phyloP scores from a whole-genome alignment of 2,113 vertebrate species.

The Raja brachyura region DNA sequence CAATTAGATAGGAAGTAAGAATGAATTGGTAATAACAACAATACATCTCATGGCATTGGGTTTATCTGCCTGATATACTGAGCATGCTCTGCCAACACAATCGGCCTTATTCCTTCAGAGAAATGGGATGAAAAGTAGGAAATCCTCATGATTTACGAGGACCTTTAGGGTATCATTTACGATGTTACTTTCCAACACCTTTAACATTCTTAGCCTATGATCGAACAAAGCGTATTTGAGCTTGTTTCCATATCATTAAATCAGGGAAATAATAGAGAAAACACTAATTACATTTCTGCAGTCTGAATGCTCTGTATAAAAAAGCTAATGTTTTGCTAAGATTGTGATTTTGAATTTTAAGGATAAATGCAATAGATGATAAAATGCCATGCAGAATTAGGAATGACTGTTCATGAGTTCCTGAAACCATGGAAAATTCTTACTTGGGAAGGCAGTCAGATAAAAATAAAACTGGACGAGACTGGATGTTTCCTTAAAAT shows the following conservation, averaged over 20 bases:
- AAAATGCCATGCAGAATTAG: not conserved
- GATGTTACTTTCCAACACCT: not conserved
- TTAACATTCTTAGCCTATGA: not conserved
- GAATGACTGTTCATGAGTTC: not conserved
- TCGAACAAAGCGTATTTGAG: not conserved
- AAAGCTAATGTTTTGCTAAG: not conserved
- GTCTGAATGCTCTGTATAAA: not conserved
- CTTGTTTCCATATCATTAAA: not conserved
- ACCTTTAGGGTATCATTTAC: not conserved
- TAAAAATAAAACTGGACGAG: not conserved
- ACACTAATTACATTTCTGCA: not conserved
- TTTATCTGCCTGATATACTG: not conserved
- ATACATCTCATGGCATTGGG: not conserved
- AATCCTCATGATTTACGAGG: not conserved
- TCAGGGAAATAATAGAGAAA: not conserved
- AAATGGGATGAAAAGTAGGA: not conserved
- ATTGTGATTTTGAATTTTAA: not conserved
- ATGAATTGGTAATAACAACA: not conserved
- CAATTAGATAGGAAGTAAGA: not conserved
- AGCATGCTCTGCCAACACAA: not conserved
- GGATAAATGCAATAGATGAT: not conserved
- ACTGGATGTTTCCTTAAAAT: not conserved
- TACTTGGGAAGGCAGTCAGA: not conserved
- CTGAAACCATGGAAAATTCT: not conserved
- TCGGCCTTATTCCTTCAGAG: not conserved